phyloP scores from a whole-genome alignment of 53 echinoderm and acorn worm genomes.

The Crossaster papposus region DNA sequence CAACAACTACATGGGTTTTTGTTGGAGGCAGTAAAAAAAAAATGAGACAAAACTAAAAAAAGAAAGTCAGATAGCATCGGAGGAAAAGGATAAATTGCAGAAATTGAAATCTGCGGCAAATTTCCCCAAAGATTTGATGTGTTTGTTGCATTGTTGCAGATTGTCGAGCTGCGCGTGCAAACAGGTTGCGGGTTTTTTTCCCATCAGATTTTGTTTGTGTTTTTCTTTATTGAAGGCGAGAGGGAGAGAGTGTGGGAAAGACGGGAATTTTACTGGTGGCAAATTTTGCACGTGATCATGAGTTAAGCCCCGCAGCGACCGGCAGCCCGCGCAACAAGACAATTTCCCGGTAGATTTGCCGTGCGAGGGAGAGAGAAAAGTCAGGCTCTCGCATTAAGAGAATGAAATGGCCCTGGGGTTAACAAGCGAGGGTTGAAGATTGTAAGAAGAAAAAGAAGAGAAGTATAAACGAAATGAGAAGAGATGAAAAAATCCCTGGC shows the following conservation, averaged over 20 bases:
- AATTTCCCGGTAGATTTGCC: slow-evolving; percentile 51
- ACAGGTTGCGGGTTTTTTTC: slow-evolving; percentile 1
- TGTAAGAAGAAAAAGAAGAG: slow-evolving; percentile 14
- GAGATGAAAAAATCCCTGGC: slow-evolving; percentile 24
- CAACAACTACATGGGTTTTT: not conserved
- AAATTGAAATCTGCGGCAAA: slow-evolving; percentile 7
- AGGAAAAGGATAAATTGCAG: not conserved
- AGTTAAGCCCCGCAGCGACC: not conserved
- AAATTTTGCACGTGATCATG: slow-evolving; percentile 4
- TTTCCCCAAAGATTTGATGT: slow-evolving; percentile 42
- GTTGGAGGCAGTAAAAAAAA: not conserved
- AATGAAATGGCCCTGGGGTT: slow-evolving; percentile 48
- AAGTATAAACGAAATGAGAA: not conserved
- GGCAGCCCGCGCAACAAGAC: slow-evolving; percentile 24
- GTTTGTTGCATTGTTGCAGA: slow-evolving; percentile 13
- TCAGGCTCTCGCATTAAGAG: slow-evolving; percentile 23
- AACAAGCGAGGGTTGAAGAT: not conserved
- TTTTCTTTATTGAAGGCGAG: not conserved
- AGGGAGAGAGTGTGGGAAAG: not conserved
- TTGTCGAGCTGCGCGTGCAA: not conserved
- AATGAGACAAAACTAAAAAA: not conserved
- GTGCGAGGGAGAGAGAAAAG: not conserved
- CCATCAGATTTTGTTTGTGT: not conserved
- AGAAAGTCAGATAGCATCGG: not conserved
- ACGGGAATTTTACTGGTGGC: not conserved